Evolutionary conservation across 2,888 invertebrate species (phyloP).

Genomic region (Agapostemon virescens): DNA sequence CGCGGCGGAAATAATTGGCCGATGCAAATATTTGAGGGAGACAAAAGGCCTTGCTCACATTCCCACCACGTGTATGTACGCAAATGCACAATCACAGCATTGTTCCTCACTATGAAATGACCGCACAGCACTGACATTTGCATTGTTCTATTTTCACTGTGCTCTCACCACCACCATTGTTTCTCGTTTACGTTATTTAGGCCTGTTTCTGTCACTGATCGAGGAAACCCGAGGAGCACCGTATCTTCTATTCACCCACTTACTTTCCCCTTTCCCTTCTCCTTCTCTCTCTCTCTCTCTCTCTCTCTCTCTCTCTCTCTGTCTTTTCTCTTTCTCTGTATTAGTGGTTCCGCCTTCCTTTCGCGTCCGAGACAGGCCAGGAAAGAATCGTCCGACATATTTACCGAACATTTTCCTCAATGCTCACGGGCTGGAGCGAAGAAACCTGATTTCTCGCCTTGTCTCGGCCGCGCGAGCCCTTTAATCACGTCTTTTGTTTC

Average conservation of each 20-base stretch:
- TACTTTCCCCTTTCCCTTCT: conserved; percentile 1
- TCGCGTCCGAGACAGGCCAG: conserved; percentile 35
- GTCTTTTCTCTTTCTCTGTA: neutral
- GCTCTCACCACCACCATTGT: conserved; percentile 31
- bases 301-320: neutral
- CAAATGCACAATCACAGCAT: conserved; percentile 64
- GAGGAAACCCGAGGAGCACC: conserved; percentile 47
- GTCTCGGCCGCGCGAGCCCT: conserved; percentile 43
- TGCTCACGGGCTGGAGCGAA: neutral
- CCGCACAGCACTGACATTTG: conserved; percentile 76
- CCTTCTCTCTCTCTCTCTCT: neutral
- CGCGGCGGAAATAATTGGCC: conserved; percentile 19
- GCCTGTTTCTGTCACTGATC: conserved; percentile 30
- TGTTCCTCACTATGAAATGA: conserved; percentile 69
- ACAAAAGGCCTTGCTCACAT: conserved; percentile 15
- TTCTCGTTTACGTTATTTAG: conserved; percentile 45
- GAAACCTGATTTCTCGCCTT: conserved; percentile 6
- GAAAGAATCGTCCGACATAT: neutral
- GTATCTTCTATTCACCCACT: conserved; percentile 11
- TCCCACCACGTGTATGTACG: conserved; percentile 50
- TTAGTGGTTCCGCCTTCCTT: neutral
- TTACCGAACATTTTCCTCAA: neutral
- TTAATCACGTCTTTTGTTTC: conserved; percentile 58
- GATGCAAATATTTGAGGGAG: conserved; percentile 17
- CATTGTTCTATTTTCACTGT: conserved; percentile 48